These are phyloP conservation scores for Myiotriccus ornatus DNA, from an alignment of 2,797 vertebrate species.

Conservation along the genomic window DNA sequence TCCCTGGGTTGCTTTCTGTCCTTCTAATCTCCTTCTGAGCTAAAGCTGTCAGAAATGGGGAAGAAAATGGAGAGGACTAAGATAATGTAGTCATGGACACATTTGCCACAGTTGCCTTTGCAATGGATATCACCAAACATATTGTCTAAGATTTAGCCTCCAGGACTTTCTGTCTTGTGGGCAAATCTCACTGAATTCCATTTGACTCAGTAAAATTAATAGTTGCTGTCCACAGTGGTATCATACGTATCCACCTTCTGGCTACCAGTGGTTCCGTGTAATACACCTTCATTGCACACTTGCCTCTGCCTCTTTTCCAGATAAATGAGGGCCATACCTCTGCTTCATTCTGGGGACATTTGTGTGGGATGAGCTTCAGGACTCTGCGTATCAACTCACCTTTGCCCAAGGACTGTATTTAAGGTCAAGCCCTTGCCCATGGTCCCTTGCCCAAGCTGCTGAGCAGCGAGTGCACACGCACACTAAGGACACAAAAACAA, in stretches of 20 bases:
- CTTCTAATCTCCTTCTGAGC: background rate
- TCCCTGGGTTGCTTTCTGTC: background rate
- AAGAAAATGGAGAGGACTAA: background rate
- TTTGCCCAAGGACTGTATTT: background rate
- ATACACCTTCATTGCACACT: background rate
- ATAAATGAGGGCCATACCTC: background rate
- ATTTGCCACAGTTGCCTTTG: background rate
- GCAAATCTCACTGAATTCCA: background rate
- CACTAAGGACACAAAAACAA: background rate
- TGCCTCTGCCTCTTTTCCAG: background rate
- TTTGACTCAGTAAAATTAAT: background rate
- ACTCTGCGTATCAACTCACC: background rate
- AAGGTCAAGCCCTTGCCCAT: background rate
- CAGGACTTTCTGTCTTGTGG: background rate
- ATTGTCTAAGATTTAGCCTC: background rate
- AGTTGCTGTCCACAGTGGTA: background rate
- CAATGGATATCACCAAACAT: background rate
- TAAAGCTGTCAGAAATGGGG: background rate
- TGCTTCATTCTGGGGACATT: background rate
- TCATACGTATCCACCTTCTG: background rate
- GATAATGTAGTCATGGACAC: background rate
- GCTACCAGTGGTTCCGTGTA: background rate
- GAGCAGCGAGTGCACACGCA: fast-evolving
- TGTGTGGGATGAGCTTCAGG: fast-evolving
- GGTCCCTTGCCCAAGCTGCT: fast-evolving